phyloP scores from a whole-genome alignment of 2,888 invertebrate species.

The Eueremaeus valkanovi region DNA sequence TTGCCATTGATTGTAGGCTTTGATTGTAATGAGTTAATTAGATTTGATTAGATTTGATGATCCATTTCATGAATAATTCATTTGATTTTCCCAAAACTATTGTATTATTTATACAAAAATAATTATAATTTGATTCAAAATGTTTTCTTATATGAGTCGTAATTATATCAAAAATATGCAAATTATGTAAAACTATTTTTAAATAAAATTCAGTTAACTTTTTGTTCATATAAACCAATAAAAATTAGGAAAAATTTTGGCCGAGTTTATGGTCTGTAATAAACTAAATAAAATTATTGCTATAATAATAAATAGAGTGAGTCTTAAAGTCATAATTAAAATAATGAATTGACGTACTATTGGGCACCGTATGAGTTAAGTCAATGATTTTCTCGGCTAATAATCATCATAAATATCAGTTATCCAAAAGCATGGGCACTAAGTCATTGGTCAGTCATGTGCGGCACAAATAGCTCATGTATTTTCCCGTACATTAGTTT shows the following conservation, averaged over 20 bases:
- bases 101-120: not conserved
- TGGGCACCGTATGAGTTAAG: not conserved
- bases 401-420: conserved; percentile 11
- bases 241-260: not conserved
- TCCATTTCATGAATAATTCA: not conserved
- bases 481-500: conserved; percentile 18
- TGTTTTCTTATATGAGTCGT: not conserved
- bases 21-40: not conserved
- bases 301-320: not conserved
- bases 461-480: not conserved
- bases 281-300: not conserved
- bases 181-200: not conserved
- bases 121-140: not conserved
- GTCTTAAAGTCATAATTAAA: not conserved
- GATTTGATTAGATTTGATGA: not conserved
- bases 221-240: not conserved
- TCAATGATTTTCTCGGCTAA: not conserved
- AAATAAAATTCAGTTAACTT: not conserved
- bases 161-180: not conserved
- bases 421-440: not conserved
- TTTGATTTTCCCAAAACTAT: not conserved
- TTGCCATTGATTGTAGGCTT: not conserved
- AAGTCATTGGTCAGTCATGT: conserved; percentile 1
- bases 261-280: not conserved
- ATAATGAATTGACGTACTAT: not conserved